phyloP scores from a whole-genome alignment of 2,113 vertebrate genomes.

The Apaloderma vittatum region DNA sequence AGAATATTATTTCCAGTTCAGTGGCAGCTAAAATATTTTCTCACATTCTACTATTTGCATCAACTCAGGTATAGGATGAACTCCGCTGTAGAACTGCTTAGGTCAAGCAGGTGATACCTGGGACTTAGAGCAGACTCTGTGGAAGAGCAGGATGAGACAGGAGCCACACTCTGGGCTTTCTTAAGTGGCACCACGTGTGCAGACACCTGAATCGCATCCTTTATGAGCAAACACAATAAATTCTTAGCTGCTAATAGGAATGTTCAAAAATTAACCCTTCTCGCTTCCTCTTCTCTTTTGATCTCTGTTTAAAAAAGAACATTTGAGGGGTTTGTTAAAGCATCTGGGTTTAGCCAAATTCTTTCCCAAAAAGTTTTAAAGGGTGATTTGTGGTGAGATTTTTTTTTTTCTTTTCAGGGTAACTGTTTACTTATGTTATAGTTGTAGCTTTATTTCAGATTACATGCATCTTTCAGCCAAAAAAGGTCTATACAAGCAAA shows the following conservation, averaged over 20 bases:
- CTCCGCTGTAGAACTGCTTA: not conserved
- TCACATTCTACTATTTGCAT: not conserved
- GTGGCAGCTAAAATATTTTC: not conserved
- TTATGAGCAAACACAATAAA: not conserved
- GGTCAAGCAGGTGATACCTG: not conserved
- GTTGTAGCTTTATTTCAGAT: not conserved
- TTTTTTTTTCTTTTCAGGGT: not conserved
- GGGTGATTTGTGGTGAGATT: no score
- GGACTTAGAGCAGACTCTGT: not conserved
- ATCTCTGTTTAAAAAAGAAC: not conserved
- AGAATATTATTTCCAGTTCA: not conserved
- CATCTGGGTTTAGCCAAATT: not conserved
- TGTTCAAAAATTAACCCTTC: not conserved
- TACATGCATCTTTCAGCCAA: not conserved
- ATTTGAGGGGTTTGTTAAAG: not conserved
- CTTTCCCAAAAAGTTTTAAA: not conserved
- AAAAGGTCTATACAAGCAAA: not conserved
- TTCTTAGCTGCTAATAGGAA: not conserved
- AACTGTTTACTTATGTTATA: not conserved
- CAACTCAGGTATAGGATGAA: not conserved
- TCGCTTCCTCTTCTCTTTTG: not conserved
- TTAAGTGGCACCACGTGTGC: not conserved
- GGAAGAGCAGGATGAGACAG: not conserved
- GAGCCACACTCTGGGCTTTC: accelerated
- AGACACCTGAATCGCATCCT: not conserved